A percentile compares a stretch with the other conserved stretches of the same genome.
Evolutionary conservation across 2,797 vertebrate species (phyloP).

Genomic region (Falco peregrinus): DNA sequence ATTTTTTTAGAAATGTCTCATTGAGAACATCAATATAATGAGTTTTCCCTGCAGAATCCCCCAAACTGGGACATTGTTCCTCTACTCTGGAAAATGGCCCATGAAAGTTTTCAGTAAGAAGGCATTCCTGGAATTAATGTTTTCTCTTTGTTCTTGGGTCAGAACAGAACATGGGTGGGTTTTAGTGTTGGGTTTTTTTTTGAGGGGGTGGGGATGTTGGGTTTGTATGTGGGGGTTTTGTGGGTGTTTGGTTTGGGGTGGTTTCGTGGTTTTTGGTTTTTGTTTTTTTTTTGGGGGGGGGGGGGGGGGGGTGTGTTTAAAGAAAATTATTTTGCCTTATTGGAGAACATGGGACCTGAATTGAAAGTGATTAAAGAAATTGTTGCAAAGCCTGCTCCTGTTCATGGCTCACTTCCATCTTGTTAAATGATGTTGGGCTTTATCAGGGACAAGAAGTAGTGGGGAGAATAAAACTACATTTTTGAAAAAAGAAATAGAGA

Average conservation of each 20-base stretch:
- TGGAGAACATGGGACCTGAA: not conserved
- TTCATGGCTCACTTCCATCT: fast-evolving
- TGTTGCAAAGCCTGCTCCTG: not conserved
- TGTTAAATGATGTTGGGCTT: not conserved
- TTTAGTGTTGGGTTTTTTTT: too few species aligned
- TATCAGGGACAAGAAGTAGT: not conserved
- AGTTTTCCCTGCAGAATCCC: not conserved
- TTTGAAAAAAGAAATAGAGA: not conserved
- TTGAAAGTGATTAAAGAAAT: not conserved
- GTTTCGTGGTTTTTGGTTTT: not conserved
- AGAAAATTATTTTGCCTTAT: not conserved
- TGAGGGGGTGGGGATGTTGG: too few species aligned
- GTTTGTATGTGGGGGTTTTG: too few species aligned
- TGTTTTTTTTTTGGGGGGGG: not conserved
- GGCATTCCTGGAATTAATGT: not conserved
- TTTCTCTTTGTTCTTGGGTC: not conserved
- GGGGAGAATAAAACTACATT: not conserved
- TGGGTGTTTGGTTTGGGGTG: too few species aligned
- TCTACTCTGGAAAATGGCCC: not conserved
- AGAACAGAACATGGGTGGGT: not conserved
- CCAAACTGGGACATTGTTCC: not conserved
- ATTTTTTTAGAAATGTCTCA: not conserved
- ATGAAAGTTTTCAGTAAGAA: not conserved
- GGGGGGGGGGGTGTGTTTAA: not conserved
- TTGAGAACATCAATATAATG: not conserved